phyloP scores from a whole-genome alignment of 2,113 vertebrate species.

The Eudyptes chrysolophus region DNA sequence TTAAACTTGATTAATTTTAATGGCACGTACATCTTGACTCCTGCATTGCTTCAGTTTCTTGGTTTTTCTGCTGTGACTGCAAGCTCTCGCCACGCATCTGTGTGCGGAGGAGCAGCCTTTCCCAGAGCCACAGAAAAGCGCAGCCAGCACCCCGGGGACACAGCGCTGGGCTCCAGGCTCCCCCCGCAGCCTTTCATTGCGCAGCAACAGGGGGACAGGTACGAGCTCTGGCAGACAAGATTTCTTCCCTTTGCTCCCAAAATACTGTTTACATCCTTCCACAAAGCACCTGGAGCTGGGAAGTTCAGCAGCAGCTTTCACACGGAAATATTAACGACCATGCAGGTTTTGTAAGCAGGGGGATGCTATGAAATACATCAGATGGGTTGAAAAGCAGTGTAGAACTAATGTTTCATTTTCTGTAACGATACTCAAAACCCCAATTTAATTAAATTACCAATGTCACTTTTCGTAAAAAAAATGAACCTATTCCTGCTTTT shows the following conservation, averaged over 20 bases:
- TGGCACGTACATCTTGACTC: accelerated
- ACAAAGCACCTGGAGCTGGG: background rate
- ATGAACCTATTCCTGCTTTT: slow-evolving; percentile 70
- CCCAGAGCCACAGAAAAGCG: background rate
- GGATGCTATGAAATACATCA: background rate
- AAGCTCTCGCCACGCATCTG: accelerated
- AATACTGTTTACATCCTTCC: background rate
- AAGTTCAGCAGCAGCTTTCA: background rate
- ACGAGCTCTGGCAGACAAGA: accelerated
- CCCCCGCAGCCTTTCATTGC: background rate
- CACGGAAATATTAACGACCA: background rate
- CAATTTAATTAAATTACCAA: slow-evolving; percentile 81
- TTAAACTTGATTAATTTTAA: background rate
- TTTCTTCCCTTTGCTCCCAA: background rate
- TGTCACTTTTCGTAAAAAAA: slow-evolving; percentile 56
- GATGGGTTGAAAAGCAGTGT: slow-evolving; percentile 33
- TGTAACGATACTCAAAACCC: slow-evolving; percentile 63
- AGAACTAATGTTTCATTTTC: slow-evolving; percentile 73
- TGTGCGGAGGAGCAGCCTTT: accelerated
- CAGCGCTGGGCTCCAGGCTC: background rate
- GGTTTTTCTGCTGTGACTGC: accelerated
- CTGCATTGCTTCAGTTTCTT: background rate
- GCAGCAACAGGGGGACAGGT: accelerated
- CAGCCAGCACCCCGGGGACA: background rate
- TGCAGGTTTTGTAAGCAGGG: background rate